Conservation (phyloP, 2,113 vertebrate genomes). For the Ceyx melanurus region DNA sequence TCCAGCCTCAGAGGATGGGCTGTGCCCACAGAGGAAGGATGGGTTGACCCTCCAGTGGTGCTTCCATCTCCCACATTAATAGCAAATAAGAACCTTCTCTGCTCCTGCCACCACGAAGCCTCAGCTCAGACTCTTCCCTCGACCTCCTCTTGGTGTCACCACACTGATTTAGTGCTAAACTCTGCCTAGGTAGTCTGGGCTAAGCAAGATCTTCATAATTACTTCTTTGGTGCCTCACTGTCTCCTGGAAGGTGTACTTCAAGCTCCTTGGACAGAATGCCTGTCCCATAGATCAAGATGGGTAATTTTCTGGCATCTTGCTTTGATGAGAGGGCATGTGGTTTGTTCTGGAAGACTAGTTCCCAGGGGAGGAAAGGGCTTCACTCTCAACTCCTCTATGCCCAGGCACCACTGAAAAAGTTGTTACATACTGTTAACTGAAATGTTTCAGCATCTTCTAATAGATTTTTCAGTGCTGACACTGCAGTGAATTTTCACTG, state of each 20-base stretch:
- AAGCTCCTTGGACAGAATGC: background rate
- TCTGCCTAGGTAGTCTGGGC: background rate
- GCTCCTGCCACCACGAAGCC: background rate
- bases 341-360: background rate
- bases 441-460: background rate
- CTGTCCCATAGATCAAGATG: background rate
- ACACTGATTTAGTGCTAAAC: background rate
- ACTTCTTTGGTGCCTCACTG: background rate
- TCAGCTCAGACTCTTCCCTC: background rate
- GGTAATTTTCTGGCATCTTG: background rate
- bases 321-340: background rate
- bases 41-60: background rate
- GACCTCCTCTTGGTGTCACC: background rate
- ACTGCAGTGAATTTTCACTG: background rate
- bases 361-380: background rate
- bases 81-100: background rate
- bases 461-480: background rate
- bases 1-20: background rate
- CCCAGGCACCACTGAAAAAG: background rate
- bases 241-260: background rate
- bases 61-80: background rate
- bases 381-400: background rate
- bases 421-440: background rate
- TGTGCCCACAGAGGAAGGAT: background rate
- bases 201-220: background rate